Evolutionary conservation across 2,113 vertebrate species (phyloP).

Genomic region (Neopipo cinnamomea): DNA sequence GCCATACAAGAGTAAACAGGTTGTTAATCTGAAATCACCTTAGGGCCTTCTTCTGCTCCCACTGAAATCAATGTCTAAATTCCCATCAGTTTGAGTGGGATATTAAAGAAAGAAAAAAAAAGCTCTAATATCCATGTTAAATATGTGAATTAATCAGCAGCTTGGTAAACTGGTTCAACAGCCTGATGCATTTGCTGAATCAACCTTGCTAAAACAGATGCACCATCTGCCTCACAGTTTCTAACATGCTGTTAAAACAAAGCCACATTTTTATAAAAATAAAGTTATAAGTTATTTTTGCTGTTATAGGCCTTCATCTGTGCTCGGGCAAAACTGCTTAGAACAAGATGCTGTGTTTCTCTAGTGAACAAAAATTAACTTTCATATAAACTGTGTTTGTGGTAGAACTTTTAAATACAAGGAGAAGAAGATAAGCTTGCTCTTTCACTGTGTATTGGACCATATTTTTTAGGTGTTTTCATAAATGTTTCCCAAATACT

Average conservation of each 20-base stretch:
- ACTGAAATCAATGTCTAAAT: conserved; percentile 44
- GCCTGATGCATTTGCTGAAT: conserved; percentile 58
- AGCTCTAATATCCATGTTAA: conserved; percentile 58
- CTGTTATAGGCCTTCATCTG: neutral
- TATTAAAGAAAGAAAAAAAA: conserved; percentile 37
- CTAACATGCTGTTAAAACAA: conserved; percentile 11
- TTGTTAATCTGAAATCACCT: conserved; percentile 24
- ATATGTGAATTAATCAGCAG: conserved; percentile 51
- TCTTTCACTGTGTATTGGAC: neutral
- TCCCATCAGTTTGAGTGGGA: conserved; percentile 38
- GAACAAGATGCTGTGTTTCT: neutral
- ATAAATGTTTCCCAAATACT: neutral
- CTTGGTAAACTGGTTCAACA: conserved; percentile 59
- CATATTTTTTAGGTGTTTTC: neutral
- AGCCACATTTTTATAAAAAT: neutral
- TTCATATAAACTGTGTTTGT: neutral
- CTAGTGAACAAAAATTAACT: neutral
- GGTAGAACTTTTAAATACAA: neutral
- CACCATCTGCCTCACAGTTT: conserved; percentile 28
- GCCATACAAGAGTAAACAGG: conserved; percentile 43
- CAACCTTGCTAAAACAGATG: conserved; percentile 44
- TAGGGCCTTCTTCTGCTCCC: conserved; percentile 24
- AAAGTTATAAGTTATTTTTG: neutral
- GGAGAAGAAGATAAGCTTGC: neutral
- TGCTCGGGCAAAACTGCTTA: neutral